Percentiles rank a stretch among this genome's conserved stretches.
phyloP scores from a whole-genome alignment of 2,113 vertebrate species.

The Grammomys dolichurus region DNA sequence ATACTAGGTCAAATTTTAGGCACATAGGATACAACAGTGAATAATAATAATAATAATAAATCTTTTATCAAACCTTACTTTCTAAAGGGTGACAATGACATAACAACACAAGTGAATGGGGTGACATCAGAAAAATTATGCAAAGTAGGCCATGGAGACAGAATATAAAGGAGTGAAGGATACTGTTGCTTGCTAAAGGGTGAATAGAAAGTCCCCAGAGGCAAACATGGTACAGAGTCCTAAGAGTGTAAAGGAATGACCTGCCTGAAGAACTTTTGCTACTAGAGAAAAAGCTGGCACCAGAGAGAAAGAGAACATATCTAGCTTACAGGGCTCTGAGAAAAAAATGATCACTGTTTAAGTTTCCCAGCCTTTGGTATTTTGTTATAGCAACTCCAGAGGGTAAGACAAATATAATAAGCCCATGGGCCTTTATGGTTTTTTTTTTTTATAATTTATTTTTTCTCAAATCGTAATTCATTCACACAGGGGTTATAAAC shows the following conservation, averaged over 20 bases:
- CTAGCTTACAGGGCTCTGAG: not conserved
- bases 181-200: not conserved
- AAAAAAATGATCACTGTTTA: not conserved
- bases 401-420: not conserved
- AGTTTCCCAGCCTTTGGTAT: not conserved
- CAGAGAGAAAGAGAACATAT: not conserved
- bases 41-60: not conserved
- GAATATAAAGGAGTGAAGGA: not conserved
- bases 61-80: not conserved
- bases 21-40: not conserved
- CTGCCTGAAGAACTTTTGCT: not conserved
- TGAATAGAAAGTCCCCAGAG: not conserved
- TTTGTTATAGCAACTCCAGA: not conserved
- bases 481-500: no score
- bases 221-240: not conserved
- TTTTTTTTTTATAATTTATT: no score
- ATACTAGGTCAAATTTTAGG: not conserved
- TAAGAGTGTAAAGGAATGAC: not conserved
- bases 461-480: no score
- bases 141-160: not conserved
- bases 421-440: no score
- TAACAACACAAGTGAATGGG: not conserved
- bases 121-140: not conserved
- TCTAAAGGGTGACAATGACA: not conserved
- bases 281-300: no score